These are phyloP conservation scores for Arion vulgaris DNA, from an alignment of 1,140 invertebrate species.

Conservation along the genomic window DNA sequence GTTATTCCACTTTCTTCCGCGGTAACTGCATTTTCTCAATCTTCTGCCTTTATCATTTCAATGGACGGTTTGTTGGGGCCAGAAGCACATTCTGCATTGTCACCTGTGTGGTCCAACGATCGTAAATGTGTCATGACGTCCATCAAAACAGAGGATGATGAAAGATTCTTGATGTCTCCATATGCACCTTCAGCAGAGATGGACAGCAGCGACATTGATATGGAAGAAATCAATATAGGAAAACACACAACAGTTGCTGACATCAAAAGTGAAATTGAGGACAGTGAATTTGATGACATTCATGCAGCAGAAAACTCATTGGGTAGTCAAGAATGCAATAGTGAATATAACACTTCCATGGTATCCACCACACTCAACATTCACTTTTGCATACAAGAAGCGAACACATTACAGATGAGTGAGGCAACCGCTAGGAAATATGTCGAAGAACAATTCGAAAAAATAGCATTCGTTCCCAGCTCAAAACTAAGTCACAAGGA, in stretches of 20 bases:
- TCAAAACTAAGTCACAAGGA: slow-evolving; percentile 4
- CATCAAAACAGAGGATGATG: slow-evolving; percentile 10
- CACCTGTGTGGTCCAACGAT: neutral
- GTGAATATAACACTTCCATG: too few species aligned
- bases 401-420: neutral
- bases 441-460: slow-evolving; percentile 29
- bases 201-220: neutral
- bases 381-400: neutral
- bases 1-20: neutral
- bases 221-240: slow-evolving; percentile 3
- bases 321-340: too few species aligned
- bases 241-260: neutral
- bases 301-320: too few species aligned
- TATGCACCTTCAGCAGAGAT: neutral
- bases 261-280: slow-evolving; percentile 1
- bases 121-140: slow-evolving; percentile 8
- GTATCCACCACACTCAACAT: neutral
- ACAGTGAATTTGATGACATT: neutral
- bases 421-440: slow-evolving; percentile 9
- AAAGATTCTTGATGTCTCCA: neutral
- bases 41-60: neutral
- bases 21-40: too few species aligned
- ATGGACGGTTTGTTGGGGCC: neutral
- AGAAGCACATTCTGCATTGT: neutral
- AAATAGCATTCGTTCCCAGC: slow-evolving; percentile 13